These are phyloP conservation scores for Smutsia temminckii DNA, from an alignment of 2,797 vertebrate species.

Conservation along the genomic window DNA sequence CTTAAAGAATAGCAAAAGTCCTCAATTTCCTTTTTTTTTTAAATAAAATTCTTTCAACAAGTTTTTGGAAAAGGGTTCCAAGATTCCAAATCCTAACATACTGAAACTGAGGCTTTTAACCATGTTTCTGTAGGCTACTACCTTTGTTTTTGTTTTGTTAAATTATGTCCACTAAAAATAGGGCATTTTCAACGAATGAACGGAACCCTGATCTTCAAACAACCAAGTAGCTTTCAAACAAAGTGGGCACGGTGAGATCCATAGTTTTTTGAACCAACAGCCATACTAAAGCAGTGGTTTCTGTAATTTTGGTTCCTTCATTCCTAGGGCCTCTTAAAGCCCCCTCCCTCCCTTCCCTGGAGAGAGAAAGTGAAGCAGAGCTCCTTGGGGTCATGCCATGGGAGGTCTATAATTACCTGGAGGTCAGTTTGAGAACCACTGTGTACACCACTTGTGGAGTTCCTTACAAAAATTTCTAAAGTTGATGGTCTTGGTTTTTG, in stretches of 20 bases:
- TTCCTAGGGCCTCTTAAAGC: background rate
- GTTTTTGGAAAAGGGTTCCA: background rate
- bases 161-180: background rate
- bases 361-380: background rate
- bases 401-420: background rate
- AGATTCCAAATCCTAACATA: background rate
- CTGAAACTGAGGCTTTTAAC: background rate
- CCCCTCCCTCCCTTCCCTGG: background rate
- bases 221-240: background rate
- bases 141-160: background rate
- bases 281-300: background rate
- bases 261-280: background rate
- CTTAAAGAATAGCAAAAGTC: background rate
- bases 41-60: background rate
- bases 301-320: background rate
- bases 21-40: background rate
- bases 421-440: background rate
- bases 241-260: background rate
- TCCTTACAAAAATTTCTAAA: background rate
- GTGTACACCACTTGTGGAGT: background rate
- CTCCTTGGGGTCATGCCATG: background rate
- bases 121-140: background rate
- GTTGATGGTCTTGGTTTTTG: background rate
- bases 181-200: background rate
- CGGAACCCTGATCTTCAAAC: background rate